Evolutionary conservation across 2,113 vertebrate species (phyloP).

Genomic region (Ceyx melanurus): DNA sequence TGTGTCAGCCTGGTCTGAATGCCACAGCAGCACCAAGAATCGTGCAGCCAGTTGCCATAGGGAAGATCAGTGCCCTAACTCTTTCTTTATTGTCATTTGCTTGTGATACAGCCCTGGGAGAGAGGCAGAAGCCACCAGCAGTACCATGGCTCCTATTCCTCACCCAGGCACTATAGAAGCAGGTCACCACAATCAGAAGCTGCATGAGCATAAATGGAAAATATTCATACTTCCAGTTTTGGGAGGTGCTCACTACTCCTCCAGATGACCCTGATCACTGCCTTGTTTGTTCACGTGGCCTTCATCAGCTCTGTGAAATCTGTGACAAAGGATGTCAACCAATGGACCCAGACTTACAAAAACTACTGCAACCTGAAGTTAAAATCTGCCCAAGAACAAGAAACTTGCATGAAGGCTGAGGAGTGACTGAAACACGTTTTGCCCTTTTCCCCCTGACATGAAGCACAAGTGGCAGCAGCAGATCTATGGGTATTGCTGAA

Average conservation of each 20-base stretch:
- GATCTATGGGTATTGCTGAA: not conserved
- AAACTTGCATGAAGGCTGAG: not conserved
- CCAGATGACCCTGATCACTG: not conserved
- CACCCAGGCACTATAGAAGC: not conserved
- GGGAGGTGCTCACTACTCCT: conserved; percentile 7
- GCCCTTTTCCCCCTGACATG: not conserved
- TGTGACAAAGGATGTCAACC: not conserved
- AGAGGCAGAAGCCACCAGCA: not conserved
- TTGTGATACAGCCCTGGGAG: not conserved
- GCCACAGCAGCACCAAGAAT: not conserved
- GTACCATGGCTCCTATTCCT: not conserved
- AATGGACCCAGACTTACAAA: not conserved
- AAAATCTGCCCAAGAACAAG: not conserved
- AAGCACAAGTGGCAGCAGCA: not conserved
- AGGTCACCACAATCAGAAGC: conserved; percentile 2
- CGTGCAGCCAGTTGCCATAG: not conserved
- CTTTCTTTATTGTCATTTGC: not conserved
- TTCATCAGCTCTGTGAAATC: not conserved
- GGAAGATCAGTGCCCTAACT: not conserved
- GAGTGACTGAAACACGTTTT: not conserved
- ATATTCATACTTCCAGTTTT: not conserved
- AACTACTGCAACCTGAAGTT: not conserved
- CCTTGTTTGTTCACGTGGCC: not conserved
- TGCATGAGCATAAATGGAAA: conserved; percentile 28
- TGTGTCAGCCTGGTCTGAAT: not conserved